phyloP scores from a whole-genome alignment of 2,888 invertebrate genomes.

The Dorcus hopei region DNA sequence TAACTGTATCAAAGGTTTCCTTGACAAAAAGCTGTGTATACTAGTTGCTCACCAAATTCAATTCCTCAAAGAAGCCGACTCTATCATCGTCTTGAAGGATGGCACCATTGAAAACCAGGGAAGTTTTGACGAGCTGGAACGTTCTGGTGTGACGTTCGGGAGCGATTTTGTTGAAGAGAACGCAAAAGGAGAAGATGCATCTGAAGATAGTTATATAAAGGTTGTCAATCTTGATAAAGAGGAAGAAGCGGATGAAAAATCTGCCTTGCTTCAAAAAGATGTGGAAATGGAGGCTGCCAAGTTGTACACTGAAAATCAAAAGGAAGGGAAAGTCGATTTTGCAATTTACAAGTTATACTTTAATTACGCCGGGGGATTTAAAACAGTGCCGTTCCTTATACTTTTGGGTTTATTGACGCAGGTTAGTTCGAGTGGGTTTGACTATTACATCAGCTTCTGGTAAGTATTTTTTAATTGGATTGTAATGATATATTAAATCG shows the following conservation, averaged over 20 bases:
- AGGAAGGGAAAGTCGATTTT: constrained; percentile 30
- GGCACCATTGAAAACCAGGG: constrained; percentile 39
- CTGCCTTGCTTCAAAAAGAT: not conserved
- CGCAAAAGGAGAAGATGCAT: constrained; percentile 5
- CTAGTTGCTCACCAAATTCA: constrained; percentile 67
- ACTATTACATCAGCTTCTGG: constrained; percentile 29
- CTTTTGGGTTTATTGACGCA: constrained; percentile 27
- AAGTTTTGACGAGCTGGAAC: constrained; percentile 4
- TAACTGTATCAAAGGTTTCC: constrained; percentile 59
- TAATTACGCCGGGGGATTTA: constrained; percentile 30
- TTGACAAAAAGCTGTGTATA: constrained; percentile 57
- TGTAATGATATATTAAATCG: not conserved
- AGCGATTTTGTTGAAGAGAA: constrained; percentile 13
- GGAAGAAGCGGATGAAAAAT: not conserved
- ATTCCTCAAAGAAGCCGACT: constrained; percentile 50
- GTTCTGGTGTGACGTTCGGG: constrained; percentile 8
- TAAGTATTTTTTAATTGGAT: constrained; percentile 2
- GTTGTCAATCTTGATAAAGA: constrained; percentile 23
- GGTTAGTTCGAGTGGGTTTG: constrained; percentile 24
- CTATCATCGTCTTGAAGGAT: constrained; percentile 56
- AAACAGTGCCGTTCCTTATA: constrained; percentile 24
- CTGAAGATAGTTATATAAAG: too few species aligned
- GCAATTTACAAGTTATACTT: constrained; percentile 32
- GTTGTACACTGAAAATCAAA: constrained; percentile 8
- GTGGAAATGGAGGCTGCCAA: not conserved